These are phyloP conservation scores for Belgica antarctica DNA, from an alignment of 2,888 invertebrate genomes.

Conservation along the genomic window DNA sequence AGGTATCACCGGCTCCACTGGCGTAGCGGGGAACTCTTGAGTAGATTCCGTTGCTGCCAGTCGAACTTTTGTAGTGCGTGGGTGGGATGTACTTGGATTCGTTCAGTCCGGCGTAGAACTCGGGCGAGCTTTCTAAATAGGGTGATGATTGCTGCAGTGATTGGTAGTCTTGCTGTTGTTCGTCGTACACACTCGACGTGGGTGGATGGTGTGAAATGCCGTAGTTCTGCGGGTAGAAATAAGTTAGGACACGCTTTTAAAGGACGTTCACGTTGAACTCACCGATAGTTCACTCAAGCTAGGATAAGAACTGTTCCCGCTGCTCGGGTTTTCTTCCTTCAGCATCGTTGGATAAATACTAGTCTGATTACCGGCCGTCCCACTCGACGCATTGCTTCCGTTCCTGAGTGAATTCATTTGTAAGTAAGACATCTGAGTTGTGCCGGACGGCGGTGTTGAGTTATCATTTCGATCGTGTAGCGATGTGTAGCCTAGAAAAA, in stretches of 20 bases:
- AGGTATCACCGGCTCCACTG: constrained; percentile 57
- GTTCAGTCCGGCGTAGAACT: constrained; percentile 47
- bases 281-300: constrained; percentile 44
- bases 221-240: constrained; percentile 45
- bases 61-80: constrained; percentile 45
- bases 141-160: constrained; percentile 46
- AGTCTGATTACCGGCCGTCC: constrained; percentile 30
- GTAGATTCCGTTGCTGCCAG: constrained; percentile 45
- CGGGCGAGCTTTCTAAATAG: constrained; percentile 47
- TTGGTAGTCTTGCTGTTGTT: constrained; percentile 48
- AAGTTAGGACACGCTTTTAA: not conserved
- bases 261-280: constrained; percentile 16
- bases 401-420: constrained; percentile 43
- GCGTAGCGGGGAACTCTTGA: constrained; percentile 49
- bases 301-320: constrained; percentile 41
- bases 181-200: constrained; percentile 46
- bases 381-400: constrained; percentile 25
- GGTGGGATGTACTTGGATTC: constrained; percentile 50
- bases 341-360: constrained; percentile 44
- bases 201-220: constrained; percentile 47
- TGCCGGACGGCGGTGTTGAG: constrained; percentile 50
- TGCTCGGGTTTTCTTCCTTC: constrained; percentile 48
- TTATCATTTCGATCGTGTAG: constrained; percentile 53
- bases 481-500: constrained; percentile 50
- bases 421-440: constrained; percentile 43